phyloP scores from a whole-genome alignment of 2,113 vertebrate species.

The Muntiacus reevesi region DNA sequence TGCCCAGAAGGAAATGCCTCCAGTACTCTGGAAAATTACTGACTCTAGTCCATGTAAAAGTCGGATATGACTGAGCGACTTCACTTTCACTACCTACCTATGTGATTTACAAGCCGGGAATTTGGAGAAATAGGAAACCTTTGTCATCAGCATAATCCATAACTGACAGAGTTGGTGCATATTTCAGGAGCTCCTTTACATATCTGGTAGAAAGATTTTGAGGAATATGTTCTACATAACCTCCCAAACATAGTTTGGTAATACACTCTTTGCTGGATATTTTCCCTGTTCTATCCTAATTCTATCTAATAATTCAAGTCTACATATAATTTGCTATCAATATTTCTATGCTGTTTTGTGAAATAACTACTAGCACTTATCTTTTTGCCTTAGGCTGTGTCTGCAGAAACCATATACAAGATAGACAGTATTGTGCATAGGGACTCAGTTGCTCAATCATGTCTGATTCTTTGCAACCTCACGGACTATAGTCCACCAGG shows the following conservation, averaged over 20 bases:
- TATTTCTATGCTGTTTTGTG: not conserved
- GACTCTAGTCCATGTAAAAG: too few species aligned
- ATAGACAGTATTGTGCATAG: not conserved
- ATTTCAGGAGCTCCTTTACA: not conserved
- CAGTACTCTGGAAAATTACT: too few species aligned
- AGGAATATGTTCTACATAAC: not conserved
- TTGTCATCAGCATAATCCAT: not conserved
- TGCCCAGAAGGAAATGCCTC: too few species aligned
- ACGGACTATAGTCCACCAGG: not conserved
- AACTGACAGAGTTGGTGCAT: not conserved
- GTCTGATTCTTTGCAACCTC: not conserved
- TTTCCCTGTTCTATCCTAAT: not conserved
- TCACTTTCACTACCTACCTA: not conserved
- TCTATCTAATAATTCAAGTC: not conserved
- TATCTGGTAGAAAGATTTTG: not conserved
- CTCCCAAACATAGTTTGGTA: not conserved
- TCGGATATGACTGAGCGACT: too few species aligned
- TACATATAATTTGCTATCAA: not conserved
- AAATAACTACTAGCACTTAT: not conserved
- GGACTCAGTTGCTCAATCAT: not conserved
- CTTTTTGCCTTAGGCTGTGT: not conserved
- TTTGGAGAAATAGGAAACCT: not conserved
- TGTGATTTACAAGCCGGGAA: not conserved
- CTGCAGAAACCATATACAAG: not conserved
- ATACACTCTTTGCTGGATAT: not conserved